Evolutionary conservation across 2,797 vertebrate genomes (phyloP), one percentile per base, ranked within the genome.

Genomic region (Salarias fasciatus): DNA sequence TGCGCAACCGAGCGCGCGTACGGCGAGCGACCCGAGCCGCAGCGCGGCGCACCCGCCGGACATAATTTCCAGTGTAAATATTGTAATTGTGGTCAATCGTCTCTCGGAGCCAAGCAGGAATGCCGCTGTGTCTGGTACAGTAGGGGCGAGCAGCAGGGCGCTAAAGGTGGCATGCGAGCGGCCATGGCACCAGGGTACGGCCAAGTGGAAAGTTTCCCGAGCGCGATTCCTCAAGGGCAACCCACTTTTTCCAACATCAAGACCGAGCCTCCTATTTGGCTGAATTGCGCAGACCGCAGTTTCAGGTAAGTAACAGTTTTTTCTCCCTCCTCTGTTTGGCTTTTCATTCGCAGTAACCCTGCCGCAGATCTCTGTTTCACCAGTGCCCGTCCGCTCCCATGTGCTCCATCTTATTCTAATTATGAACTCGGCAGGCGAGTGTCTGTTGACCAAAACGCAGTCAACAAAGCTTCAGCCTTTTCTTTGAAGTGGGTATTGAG

Each of bases 161-260:
- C 49, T 0, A 80, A 55, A 61, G 64, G 63, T 50, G 71, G 10
- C 64, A 3, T 42, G 29, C 55, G 46, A 12, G 42, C 79, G 0
- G 58, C 36, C 15, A 50, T 69, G 75, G 67, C 72, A 46, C 86
- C 71, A 2, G 75, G 60, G 1, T 88, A 77, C 6, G 76, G 80
- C 53, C 83, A 76, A 69, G 52, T 77, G 86, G 86, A 88, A 88
- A 86, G 86, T 86, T 89, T 88, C 83, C 86, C 68, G 63, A 80
- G 77, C 63, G 63, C 59, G 5, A 8, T 54, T 14, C 53, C 77
- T 12, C 81, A 76, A 58, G 77, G 73, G 10, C 82, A 82, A 8
- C 71, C 9, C 57, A 38, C 65, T 47, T 79, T 73, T 28, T 29
- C 87, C 37, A 38, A 60, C 0, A 69, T 90, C 79, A 92, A 91